Evolutionary conservation across 37 sponge, comb jelly and placozoan genomes (phyloP), one percentile per base, ranked within the genome.

Genomic region (Eunapius fragilis): DNA sequence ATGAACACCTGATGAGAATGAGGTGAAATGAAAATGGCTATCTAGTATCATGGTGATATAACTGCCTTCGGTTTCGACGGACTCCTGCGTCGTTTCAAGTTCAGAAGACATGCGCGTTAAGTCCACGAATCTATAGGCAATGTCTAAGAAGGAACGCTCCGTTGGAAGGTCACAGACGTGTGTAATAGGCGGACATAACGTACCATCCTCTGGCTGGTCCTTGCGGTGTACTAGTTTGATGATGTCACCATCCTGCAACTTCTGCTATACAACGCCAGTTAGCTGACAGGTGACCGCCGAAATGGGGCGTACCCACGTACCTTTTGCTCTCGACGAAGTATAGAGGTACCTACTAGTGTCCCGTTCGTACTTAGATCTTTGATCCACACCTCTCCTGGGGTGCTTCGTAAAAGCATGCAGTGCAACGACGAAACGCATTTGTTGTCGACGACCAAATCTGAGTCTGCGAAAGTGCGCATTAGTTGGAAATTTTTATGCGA

Each of bases 361-460:
- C 96, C 96, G 85, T 95, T 95, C 25, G 93, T 88, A 71, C 89
- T 91, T 9, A 84, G 83, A 72, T 94, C 95, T 28, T 48, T 86
- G 33, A 91, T 27, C 67, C 47, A 69, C n/a, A 81, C 81, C 45
- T 35, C 69, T 69, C 92, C 92, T 27, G 75, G 30, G 2, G 36
- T 78, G 13, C 75, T 85, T 72, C 80, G 81, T 33, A 77, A 4
- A 50, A 94, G 49, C 69, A 75, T 45, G 71, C 95, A 94, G 87
- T 94, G 95, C n/a, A 11, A 23, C 5, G 76, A 67, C 2, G 95
- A 94, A 14, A 91, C 91, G 48, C 71, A 72, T 70, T 70, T 68
- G 70, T 82, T 85, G 9, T 72, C 45, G 5, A 83, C 35, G 24
- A 81, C 71, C 25, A 94, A 26, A 70, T 88, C 92, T 70, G 73